Conservation (phyloP, 2,113 vertebrate species). For the Clarias gariepinus region DNA sequence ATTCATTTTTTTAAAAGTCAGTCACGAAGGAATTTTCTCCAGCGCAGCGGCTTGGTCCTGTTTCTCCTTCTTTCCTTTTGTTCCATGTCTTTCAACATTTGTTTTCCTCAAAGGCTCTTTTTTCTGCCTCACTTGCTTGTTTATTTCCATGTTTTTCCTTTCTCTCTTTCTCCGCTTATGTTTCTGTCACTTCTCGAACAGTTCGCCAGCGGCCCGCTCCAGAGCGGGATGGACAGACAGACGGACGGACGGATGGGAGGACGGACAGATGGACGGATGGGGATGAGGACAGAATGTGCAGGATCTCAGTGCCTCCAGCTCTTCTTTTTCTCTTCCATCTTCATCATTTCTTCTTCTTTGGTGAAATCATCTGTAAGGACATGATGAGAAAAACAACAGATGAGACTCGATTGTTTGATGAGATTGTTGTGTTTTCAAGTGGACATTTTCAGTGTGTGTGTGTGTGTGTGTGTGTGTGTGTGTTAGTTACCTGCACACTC, state of each 20-base stretch:
- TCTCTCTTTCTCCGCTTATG: slow-evolving; percentile 9
- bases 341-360: slow-evolving; percentile 63
- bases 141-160: background rate
- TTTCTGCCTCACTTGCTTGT: background rate
- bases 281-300: background rate
- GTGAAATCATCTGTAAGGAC: slow-evolving; percentile 55
- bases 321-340: slow-evolving; percentile 67
- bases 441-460: background rate
- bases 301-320: slow-evolving; percentile 66
- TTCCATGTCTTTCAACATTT: background rate
- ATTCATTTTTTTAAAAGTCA: background rate
- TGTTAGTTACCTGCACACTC: slow-evolving; percentile 76
- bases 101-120: background rate
- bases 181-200: slow-evolving; percentile 51
- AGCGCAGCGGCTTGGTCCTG: slow-evolving; percentile 22
- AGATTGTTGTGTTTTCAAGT: background rate
- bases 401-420: background rate
- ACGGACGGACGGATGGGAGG: no score
- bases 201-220: slow-evolving; percentile 61
- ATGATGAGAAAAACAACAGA: background rate
- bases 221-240: background rate
- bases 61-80: slow-evolving; percentile 44
- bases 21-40: background rate
- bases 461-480: slow-evolving; percentile 36
- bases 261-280: background rate